Percentiles rank a stretch among this genome's conserved stretches.
Conservation (phyloP, 2,797 vertebrate species). For the Sebastolobus altivelis region DNA sequence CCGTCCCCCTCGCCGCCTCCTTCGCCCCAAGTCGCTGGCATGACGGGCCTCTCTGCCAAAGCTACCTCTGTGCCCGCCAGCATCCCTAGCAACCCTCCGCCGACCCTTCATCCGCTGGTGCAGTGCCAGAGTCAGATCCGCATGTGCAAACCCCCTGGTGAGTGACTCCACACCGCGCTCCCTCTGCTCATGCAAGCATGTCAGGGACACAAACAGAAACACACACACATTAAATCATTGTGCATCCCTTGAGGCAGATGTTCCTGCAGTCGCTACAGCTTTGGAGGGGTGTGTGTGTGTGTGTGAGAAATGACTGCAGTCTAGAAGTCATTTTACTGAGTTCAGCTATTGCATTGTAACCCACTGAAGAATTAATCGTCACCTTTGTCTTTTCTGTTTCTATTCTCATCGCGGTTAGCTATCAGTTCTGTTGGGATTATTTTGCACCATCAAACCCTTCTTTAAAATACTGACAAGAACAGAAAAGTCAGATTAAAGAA, state of each 20-base stretch:
- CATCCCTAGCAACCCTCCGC: constrained; percentile 74
- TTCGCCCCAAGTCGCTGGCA: constrained; percentile 83
- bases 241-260: constrained; percentile 60
- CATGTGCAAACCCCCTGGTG: constrained; percentile 93
- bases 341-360: constrained; percentile 28
- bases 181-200: constrained; percentile 50
- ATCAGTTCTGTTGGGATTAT: constrained; percentile 47
- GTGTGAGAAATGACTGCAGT: constrained; percentile 20
- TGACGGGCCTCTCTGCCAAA: constrained; percentile 87
- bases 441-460: constrained; percentile 44
- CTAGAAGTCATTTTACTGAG: constrained; percentile 33
- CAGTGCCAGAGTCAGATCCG: constrained; percentile 95
- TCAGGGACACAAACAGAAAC: constrained; percentile 48
- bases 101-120: constrained; percentile 87
- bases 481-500: constrained; percentile 54
- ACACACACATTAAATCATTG: constrained; percentile 29
- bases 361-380: constrained; percentile 46
- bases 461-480: constrained; percentile 57
- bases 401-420: constrained; percentile 42
- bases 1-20: constrained; percentile 84
- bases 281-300: constrained; percentile 2
- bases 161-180: constrained; percentile 71
- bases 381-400: constrained; percentile 51
- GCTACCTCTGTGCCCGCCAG: constrained; percentile 89
- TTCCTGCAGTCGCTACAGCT: constrained; percentile 40